phyloP scores from a whole-genome alignment of 2,113 vertebrate species.

The Syngnathus floridae region DNA sequence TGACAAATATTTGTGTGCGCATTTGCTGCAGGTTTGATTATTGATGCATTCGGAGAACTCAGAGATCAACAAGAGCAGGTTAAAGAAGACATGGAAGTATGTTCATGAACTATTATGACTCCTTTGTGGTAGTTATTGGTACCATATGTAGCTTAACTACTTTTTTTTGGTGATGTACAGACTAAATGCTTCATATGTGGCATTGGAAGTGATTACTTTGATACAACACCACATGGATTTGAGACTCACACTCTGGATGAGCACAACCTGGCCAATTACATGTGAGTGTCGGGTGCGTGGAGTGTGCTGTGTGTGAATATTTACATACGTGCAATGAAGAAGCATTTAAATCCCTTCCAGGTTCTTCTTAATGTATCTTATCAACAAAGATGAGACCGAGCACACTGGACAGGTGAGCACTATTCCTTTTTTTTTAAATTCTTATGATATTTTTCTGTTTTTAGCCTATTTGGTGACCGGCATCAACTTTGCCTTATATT shows the following conservation, averaged over 20 bases:
- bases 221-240: slow-evolving; percentile 86
- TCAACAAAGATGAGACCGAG: slow-evolving; percentile 91
- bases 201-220: slow-evolving; percentile 90
- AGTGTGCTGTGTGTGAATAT: background rate
- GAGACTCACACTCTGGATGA: slow-evolving; percentile 90
- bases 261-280: slow-evolving; percentile 86
- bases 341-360: slow-evolving; percentile 53
- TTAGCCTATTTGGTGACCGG: background rate
- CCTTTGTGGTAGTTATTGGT: background rate
- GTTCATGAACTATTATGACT: background rate
- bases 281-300: slow-evolving; percentile 57
- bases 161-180: slow-evolving; percentile 54
- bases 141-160: background rate
- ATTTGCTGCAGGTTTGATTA: slow-evolving; percentile 75
- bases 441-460: background rate
- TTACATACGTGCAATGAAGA: background rate
- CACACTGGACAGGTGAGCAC: slow-evolving; percentile 85
- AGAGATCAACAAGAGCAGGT: slow-evolving; percentile 85
- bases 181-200: slow-evolving; percentile 93
- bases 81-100: slow-evolving; percentile 88
- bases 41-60: slow-evolving; percentile 83
- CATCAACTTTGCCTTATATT: background rate
- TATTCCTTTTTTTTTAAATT: background rate
- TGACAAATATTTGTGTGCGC: slow-evolving; percentile 4
- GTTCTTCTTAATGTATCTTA: slow-evolving; percentile 93